Evolutionary conservation across 2,113 vertebrate species (phyloP), one percentile per base, ranked within the genome.

Genomic region (Phoenicopterus ruber): DNA sequence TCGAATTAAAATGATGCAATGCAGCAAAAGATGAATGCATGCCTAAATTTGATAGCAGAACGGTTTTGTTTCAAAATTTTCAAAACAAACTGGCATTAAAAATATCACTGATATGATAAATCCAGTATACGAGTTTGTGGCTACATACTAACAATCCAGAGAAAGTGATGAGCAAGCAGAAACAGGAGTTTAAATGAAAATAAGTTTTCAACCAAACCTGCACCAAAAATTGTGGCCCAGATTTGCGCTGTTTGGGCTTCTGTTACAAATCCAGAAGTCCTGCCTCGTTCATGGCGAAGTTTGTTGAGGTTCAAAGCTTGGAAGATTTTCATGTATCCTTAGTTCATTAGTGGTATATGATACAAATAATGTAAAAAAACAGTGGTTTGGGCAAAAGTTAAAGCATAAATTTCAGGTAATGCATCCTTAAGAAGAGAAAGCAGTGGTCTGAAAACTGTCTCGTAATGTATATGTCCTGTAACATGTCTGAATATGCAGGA

Each of bases 401-500:
- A 91, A 70, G 16, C 36, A 80, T 76, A 69, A 11, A n/a, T 66
- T 91, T 87, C 25, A 79, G 18, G 32, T 79, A 36, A 49, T 2
- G 3, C 31, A 61, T 49, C 40, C 46, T 83, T 88, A 52, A 58
- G 70, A 58, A 36, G 29, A 70, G 26, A 94, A 93, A 93, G 13
- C n/a, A 67, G 47, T 38, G 21, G 32, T 92, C 62, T 88, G 59
- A 82, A 83, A 73, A 58, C 29, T 69, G 11, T 36, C 22, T 85
- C 4, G 20, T 47, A 58, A 72, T 17, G 26, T 70, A 3, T 44
- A 54, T 62, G 67, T 85, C 78, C 90, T 85, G 79, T 57, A 88
- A 93, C 63, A 67, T 63, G 82, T 80, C 85, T 93, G 77, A 95
- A 90, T 85, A 91, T 44, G 84, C 74, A 95, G 50, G 36, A 83